A percentile compares a stretch with the other conserved stretches of the same genome.
Conservation (phyloP, 2,797 vertebrate genomes). For the Cynodonichthys magdalenae region DNA sequence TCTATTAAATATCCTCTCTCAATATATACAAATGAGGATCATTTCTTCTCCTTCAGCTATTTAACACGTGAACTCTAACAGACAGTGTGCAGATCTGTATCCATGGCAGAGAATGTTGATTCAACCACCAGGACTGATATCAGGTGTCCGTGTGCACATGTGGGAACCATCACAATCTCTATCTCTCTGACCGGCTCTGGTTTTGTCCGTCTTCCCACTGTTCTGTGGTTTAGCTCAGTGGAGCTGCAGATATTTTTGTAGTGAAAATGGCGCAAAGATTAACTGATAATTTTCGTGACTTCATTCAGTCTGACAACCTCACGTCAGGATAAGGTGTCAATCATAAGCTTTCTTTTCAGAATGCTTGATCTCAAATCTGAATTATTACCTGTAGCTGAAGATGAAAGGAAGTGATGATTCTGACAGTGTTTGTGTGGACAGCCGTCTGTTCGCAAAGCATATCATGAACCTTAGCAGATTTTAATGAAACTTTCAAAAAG, state of each 20-base stretch:
- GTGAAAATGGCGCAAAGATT: conserved; percentile 25
- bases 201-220: conserved; percentile 19
- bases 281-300: conserved; percentile 34
- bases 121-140: conserved; percentile 73
- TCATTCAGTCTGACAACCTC: conserved; percentile 17
- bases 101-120: conserved; percentile 76
- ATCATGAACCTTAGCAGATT: no score
- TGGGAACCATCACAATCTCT: conserved; percentile 75
- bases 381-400: neutral
- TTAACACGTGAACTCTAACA: conserved; percentile 55
- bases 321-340: conserved; percentile 18
- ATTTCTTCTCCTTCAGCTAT: conserved; percentile 40
- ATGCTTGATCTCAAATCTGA: neutral
- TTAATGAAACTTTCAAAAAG: no score
- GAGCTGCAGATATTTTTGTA: conserved; percentile 21
- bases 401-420: no score
- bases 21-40: conserved; percentile 66
- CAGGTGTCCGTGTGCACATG: conserved; percentile 79
- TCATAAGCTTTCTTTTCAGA: conserved; percentile 3
- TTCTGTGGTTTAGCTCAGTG: conserved; percentile 20
- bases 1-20: conserved; percentile 63
- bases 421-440: no score
- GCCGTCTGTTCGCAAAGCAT: no score
- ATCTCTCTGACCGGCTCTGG: conserved; percentile 21
- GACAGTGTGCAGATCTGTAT: conserved; percentile 70